phyloP scores from a whole-genome alignment of 2,888 invertebrate species.

The Agrilus biguttatus region DNA sequence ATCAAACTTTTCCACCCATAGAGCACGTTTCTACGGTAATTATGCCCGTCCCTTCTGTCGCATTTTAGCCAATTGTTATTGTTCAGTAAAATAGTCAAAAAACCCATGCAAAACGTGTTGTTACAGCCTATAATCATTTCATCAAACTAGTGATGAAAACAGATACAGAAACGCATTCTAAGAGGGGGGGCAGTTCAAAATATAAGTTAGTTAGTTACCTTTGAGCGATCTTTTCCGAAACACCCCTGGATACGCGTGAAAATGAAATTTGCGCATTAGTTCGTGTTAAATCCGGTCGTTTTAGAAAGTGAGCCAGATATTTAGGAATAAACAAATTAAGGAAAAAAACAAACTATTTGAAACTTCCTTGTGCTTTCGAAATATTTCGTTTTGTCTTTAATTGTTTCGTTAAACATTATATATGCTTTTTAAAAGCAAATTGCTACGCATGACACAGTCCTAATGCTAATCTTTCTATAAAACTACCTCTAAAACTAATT shows the following conservation, averaged over 20 bases:
- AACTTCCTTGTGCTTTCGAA: neutral
- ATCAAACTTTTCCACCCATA: conserved; percentile 13
- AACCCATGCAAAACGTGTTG: no score
- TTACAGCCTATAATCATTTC: no score
- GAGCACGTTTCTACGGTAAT: conserved; percentile 14
- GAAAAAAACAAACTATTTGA: neutral
- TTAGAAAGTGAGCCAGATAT: neutral
- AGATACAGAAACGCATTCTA: conserved; percentile 31
- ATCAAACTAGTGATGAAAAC: conserved; percentile 9
- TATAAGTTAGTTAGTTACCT: conserved; percentile 57
- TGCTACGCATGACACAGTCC: no score
- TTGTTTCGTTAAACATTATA: no score
- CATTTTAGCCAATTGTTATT: neutral
- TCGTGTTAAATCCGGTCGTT: conserved; percentile 7
- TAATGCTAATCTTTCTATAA: no score
- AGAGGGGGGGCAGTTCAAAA: conserved; percentile 34
- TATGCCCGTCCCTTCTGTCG: neutral
- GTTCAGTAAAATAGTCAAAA: no score
- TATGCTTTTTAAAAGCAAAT: no score
- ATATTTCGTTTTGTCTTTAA: no score
- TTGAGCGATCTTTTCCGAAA: conserved; percentile 95
- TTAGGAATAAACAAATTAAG: neutral
- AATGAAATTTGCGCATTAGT: conserved; percentile 34
- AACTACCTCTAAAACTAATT: no score
- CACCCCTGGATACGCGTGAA: conserved; percentile 63